These are phyloP conservation scores for Scatophagus argus DNA, from an alignment of 2,113 vertebrate genomes.

Conservation along the genomic window DNA sequence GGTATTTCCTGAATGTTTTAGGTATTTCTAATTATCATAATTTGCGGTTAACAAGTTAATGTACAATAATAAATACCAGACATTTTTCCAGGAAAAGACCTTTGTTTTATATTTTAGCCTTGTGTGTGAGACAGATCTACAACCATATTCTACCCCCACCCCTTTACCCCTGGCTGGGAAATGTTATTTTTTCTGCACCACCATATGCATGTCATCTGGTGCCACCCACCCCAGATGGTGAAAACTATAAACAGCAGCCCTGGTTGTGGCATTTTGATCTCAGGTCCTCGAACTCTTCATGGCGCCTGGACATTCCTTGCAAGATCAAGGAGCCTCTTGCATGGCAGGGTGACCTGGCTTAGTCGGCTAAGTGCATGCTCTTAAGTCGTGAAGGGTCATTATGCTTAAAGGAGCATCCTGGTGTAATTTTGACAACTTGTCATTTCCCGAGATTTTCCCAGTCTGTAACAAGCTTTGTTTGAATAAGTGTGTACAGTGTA, in stretches of 20 bases:
- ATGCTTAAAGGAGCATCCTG: constrained; percentile 23
- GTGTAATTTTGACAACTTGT: constrained; percentile 10
- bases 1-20: not conserved
- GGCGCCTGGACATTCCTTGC: constrained; percentile 41
- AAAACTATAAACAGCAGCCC: constrained; percentile 40
- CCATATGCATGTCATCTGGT: constrained; percentile 76
- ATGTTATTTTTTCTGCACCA: constrained; percentile 68
- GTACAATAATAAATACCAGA: not conserved
- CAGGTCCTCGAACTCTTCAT: constrained; percentile 37
- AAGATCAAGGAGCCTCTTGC: constrained; percentile 65
- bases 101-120: constrained; percentile 1
- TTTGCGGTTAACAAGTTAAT: not conserved
- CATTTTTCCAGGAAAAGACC: not conserved
- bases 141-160: constrained; percentile 39
- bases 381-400: constrained; percentile 28
- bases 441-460: not conserved
- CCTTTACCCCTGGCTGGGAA: constrained; percentile 69
- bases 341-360: constrained; percentile 63
- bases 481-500: constrained; percentile 23
- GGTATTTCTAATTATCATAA: not conserved
- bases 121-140: constrained; percentile 72
- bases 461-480: constrained; percentile 16
- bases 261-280: constrained; percentile 39
- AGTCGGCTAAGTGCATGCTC: constrained; percentile 61
- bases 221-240: constrained; percentile 63